Evolutionary conservation across 2,113 vertebrate genomes (phyloP).

Genomic region (Etia nguti): DNA sequence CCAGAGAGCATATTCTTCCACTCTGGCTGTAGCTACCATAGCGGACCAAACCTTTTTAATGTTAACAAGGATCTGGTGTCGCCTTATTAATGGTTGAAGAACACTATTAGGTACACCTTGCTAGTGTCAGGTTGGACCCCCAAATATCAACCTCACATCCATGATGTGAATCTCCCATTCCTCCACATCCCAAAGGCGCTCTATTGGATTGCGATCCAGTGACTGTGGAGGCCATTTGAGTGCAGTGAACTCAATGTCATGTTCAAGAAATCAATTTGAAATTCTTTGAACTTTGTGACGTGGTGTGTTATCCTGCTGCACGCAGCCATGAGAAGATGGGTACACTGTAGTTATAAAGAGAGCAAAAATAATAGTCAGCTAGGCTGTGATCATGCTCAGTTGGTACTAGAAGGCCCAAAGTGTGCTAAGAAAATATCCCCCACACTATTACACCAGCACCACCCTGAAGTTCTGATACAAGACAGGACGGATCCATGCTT

Average conservation of each 20-base stretch:
- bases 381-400: background rate
- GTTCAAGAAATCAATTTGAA: background rate
- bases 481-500: background rate
- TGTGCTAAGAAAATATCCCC: background rate
- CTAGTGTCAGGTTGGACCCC: background rate
- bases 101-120: background rate
- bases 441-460: background rate
- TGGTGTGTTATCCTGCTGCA: background rate
- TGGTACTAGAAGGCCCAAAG: background rate
- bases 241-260: background rate
- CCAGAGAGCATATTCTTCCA: background rate
- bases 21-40: background rate
- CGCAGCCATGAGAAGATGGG: background rate
- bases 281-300: fast-evolving
- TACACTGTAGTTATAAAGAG: background rate
- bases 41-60: background rate
- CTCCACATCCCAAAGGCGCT: background rate
- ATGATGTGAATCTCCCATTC: background rate
- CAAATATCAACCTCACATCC: background rate
- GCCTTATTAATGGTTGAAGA: background rate
- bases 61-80: background rate
- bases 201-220: background rate
- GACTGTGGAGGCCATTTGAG: background rate
- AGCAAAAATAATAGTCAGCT: background rate
- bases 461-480: background rate